Percentiles rank a stretch among this genome's conserved stretches.
These are phyloP conservation scores for Acrobasis consociella DNA, from an alignment of 2,888 invertebrate genomes.

Conservation along the genomic window DNA sequence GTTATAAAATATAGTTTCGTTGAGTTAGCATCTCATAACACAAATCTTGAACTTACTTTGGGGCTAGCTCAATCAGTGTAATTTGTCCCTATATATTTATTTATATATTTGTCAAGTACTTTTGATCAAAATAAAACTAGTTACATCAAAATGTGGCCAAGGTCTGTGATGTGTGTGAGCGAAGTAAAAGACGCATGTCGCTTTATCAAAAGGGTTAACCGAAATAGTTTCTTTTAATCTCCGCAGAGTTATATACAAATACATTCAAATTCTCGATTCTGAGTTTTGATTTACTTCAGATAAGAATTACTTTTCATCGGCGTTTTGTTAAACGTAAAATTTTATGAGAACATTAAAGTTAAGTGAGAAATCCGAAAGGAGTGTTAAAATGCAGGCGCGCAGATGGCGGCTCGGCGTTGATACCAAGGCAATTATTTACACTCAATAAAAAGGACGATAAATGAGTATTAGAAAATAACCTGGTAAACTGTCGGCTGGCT, in stretches of 20 bases:
- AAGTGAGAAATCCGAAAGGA: conserved; percentile 81
- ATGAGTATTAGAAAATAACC: conserved; percentile 76
- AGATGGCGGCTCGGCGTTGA: conserved; percentile 74
- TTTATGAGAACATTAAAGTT: conserved; percentile 79
- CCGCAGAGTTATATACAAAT: conserved; percentile 62
- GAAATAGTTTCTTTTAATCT: conserved; percentile 62
- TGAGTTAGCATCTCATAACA: too few species aligned
- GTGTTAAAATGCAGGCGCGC: conserved; percentile 69
- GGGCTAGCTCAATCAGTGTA: too few species aligned
- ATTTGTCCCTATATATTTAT: too few species aligned
- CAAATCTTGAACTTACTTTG: too few species aligned
- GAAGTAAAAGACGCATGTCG: conserved; percentile 54
- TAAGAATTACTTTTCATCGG: conserved; percentile 52
- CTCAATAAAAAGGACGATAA: conserved; percentile 81
- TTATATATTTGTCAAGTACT: too few species aligned
- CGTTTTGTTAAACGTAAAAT: conserved; percentile 58
- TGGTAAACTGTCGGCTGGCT: conserved; percentile 56
- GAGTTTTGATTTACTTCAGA: conserved; percentile 38
- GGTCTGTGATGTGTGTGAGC: conserved; percentile 23
- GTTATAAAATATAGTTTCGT: too few species aligned
- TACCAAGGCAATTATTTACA: conserved; percentile 82
- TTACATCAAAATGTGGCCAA: conserved; percentile 57
- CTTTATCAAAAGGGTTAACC: conserved; percentile 46
- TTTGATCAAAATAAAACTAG: conserved; percentile 38
- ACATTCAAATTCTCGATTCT: conserved; percentile 41